Evolutionary conservation across 2,113 vertebrate species (phyloP).

Genomic region (Lasiurus borealis): DNA sequence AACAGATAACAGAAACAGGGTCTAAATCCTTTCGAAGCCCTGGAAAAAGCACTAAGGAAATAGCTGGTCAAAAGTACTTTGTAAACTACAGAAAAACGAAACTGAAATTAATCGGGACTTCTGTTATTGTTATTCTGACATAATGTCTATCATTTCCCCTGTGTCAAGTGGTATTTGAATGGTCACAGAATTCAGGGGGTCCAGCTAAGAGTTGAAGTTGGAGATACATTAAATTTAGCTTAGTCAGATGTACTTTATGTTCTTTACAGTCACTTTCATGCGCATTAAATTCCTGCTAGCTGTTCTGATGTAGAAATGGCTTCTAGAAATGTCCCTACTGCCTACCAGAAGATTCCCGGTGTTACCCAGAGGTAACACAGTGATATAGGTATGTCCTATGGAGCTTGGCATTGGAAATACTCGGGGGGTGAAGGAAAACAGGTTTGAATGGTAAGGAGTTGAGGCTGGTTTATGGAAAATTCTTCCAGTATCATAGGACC

Average conservation of each 20-base stretch:
- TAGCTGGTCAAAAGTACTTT: background rate
- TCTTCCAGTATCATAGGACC: background rate
- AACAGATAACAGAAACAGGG: background rate
- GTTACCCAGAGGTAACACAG: background rate
- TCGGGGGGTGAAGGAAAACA: background rate
- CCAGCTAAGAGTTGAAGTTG: background rate
- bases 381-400: background rate
- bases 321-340: background rate
- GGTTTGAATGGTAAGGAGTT: background rate
- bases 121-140: background rate
- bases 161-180: background rate
- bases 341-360: background rate
- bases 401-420: background rate
- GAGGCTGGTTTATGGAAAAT: background rate
- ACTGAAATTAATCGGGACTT: background rate
- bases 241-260: background rate
- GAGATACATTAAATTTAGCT: background rate
- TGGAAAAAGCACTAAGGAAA: background rate
- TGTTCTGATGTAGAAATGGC: background rate
- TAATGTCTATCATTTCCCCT: background rate
- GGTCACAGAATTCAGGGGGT: background rate
- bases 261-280: background rate
- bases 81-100: background rate
- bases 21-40: background rate
- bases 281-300: background rate